phyloP scores from a whole-genome alignment of 2,888 invertebrate genomes.

The Philonicus albiceps region DNA sequence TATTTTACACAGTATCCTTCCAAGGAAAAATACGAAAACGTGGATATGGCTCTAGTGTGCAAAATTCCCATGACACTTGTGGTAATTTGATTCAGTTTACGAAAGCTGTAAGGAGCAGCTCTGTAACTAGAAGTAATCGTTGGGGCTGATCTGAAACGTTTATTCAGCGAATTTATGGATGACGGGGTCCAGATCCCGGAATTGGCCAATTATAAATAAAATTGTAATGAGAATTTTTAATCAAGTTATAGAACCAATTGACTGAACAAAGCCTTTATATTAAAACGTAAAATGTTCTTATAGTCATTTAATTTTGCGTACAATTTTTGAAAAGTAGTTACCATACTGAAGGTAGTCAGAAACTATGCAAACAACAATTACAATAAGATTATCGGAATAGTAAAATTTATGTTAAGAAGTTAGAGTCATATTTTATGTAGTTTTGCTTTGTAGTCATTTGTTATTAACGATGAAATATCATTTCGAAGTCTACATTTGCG shows the following conservation, averaged over 20 bases:
- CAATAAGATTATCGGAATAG: too few relatives aligned
- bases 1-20: neutral
- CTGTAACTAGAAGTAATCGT: neutral
- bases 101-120: neutral
- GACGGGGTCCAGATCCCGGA: neutral
- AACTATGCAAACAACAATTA: too few relatives aligned
- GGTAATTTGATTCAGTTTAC: conserved; percentile 32
- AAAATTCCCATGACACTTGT: conserved; percentile 1
- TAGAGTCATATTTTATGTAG: too few relatives aligned
- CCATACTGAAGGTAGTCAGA: too few relatives aligned
- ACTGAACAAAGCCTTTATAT: neutral
- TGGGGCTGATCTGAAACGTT: neutral
- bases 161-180: neutral
- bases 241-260: neutral
- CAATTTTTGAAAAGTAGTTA: too few relatives aligned
- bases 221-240: neutral
- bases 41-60: neutral
- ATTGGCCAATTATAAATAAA: neutral
- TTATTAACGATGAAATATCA: too few relatives aligned
- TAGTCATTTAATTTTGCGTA: neutral
- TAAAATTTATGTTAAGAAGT: too few relatives aligned
- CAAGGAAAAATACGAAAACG: neutral
- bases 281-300: neutral
- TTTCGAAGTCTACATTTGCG: too few relatives aligned
- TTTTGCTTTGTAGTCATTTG: too few relatives aligned